Evolutionary conservation across 2,113 vertebrate species (phyloP), one percentile per base, ranked within the genome.

Genomic region (Micromys minutus): DNA sequence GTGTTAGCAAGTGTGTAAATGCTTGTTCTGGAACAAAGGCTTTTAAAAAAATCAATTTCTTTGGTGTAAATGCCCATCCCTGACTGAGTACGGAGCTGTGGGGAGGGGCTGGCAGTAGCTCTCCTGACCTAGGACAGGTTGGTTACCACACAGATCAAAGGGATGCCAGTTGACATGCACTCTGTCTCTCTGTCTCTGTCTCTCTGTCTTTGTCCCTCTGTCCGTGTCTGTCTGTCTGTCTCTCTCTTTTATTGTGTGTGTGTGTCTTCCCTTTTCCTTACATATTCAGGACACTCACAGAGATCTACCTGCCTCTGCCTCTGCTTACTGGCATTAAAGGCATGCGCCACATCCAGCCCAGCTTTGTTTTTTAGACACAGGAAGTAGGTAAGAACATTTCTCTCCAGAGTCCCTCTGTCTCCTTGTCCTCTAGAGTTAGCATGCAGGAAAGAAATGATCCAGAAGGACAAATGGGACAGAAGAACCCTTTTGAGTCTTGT

Each of bases 51-150:
- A 89, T 42, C 84, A 47, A 31, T 87, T 93, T 87, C 88, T 57
- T 4, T 93, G 76, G 93, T 85, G 39, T 93, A 52, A 93, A 87
- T 85, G 55, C 42, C 50, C 55, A 75, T 63, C 57, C 24, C 15
- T 71, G 19, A 26, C 50, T 22, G 79, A 59, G 11, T 17, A 65
- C 0, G 1, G 67, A 57, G 26, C 11, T 59, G 76, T 65, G 22
- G 6, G 17, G 77, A 86, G 61, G 84, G 34, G 74, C 52, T 26
- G 6, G 2, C 5, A 8, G 94, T 36, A 26, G 24, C 29, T 36
- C 36, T 71, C 17, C 86, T 55, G 59, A 42, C 17, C n/a, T 39
- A 7, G 39, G 1, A 21, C 4, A 26, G 39, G 57, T 59, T 0
- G 22, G 57, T 29, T 47, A 11, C 19, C 39, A 1, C 2, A 2